These are phyloP conservation scores for cat (Felis catus) DNA, from an alignment of 2,113 vertebrate species.

Conservation along the genomic window F.catus_Fca126_mat1.0 CM031413.1:53409001-53409500, in stretches of 20 bases:
- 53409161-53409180: not conserved
- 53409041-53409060: not conserved
- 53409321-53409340: not conserved
- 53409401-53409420: not conserved
- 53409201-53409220: not conserved
- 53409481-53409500: not conserved
- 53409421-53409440: not conserved
- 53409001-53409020: not conserved
- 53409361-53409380: not conserved
- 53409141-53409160: not conserved
- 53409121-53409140: slow-evolving; percentile 8
- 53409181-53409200: slow-evolving; percentile 4
- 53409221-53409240: not conserved
- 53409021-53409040: not conserved
- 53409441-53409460: not conserved
- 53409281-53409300: not conserved
- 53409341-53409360: not conserved
- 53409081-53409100: not conserved
- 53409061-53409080: not conserved
- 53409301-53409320: not conserved
- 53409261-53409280: not conserved
- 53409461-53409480: not conserved
- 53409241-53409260: not conserved
- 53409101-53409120: not conserved
- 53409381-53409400: not conserved